Conservation (phyloP, 2,888 invertebrate genomes). For the Trissolcus brochymenae region DNA sequence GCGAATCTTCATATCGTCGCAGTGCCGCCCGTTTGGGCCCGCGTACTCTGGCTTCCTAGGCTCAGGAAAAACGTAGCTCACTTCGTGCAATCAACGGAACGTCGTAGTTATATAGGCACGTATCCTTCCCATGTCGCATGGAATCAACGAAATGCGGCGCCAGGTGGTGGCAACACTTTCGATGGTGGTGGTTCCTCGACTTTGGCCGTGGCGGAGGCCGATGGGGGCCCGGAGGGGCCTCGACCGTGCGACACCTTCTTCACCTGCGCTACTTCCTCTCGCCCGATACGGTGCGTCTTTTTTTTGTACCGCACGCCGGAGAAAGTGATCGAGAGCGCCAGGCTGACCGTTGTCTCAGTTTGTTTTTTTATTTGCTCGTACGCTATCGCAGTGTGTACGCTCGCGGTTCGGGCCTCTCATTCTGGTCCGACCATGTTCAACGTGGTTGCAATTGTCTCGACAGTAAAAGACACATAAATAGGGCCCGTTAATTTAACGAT, state of each 20-base stretch:
- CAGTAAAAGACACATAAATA: not conserved
- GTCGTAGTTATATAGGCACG: constrained; percentile 75
- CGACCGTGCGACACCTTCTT: constrained; percentile 45
- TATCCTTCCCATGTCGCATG: constrained; percentile 69
- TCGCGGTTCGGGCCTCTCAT: constrained; percentile 69
- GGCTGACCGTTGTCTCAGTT: constrained; percentile 32
- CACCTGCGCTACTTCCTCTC: constrained; percentile 53
- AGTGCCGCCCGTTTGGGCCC: constrained; percentile 72
- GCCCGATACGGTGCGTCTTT: constrained; percentile 43
- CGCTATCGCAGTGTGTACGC: constrained; percentile 10
- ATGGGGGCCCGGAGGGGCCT: constrained; percentile 37
- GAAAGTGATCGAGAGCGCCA: constrained; percentile 73
- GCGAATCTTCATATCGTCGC: constrained; percentile 74
- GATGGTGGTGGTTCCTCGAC: constrained; percentile 52
- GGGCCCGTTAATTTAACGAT: not conserved
- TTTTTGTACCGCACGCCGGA: constrained; percentile 59
- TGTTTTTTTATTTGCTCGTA: constrained; percentile 38
- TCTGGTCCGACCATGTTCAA: constrained; percentile 26
- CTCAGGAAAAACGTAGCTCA: constrained; percentile 73
- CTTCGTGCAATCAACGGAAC: constrained; percentile 76
- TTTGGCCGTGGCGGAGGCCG: constrained; percentile 55
- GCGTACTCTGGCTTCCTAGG: constrained; percentile 70
- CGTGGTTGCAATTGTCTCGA: not conserved
- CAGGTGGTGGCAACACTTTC: constrained; percentile 60
- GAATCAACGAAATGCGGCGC: constrained; percentile 60